phyloP scores from a whole-genome alignment of 2,888 invertebrate species.

The Tortricodes alternella region DNA sequence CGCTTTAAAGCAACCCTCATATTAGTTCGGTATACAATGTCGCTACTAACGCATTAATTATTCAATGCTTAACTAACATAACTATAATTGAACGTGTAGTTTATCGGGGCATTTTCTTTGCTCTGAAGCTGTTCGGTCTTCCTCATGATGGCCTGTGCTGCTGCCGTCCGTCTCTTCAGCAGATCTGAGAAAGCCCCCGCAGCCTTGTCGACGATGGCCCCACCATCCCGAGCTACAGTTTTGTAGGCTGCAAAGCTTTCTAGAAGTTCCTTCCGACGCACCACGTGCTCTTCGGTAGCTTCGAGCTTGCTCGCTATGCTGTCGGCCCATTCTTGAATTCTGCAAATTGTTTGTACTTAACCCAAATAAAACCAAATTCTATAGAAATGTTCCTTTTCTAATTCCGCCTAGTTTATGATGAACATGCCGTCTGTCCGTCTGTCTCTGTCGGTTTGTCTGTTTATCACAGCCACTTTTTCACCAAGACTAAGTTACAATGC shows the following conservation, averaged over 20 bases:
- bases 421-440: no score
- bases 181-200: slow-evolving; percentile 57
- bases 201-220: slow-evolving; percentile 62
- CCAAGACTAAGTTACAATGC: no score
- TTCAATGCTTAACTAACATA: slow-evolving; percentile 54
- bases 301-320: slow-evolving; percentile 56
- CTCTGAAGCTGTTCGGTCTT: slow-evolving; percentile 60
- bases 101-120: slow-evolving; percentile 41
- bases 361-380: no score
- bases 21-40: no score
- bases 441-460: no score
- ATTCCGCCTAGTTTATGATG: no score
- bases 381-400: no score
- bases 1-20: no score
- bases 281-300: slow-evolving; percentile 58
- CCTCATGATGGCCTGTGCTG: slow-evolving; percentile 65
- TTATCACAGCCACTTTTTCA: no score
- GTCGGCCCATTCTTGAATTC: slow-evolving; percentile 66
- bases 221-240: slow-evolving; percentile 58
- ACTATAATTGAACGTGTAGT: slow-evolving; percentile 61
- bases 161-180: slow-evolving; percentile 52
- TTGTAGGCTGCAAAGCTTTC: slow-evolving; percentile 60
- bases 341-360: slow-evolving; percentile 37
- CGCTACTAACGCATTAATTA: no score
- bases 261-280: slow-evolving; percentile 54